Evolutionary conservation across 35 echinoderm and acorn worm genomes (phyloP), one percentile per base, ranked within the genome.

Genomic region (Apostichopus parvimensis): DNA sequence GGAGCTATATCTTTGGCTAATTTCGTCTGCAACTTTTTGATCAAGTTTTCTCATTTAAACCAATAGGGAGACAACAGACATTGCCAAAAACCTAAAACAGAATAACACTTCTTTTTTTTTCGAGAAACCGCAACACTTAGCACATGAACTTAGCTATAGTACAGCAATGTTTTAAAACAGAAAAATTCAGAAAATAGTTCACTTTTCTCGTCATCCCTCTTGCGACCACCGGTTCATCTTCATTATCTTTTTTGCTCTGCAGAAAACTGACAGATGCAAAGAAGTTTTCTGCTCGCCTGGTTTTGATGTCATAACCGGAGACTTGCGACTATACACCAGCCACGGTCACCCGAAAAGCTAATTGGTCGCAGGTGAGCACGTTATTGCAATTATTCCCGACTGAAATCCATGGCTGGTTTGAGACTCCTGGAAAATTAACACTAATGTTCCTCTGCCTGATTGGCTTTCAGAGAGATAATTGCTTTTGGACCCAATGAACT

Each of bases 401-500:
- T 84, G 57, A 84, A 59, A 84, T 84, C 57, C 57, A 84, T 23
- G 81, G 54, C 53, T 84, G 54, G 57, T 23, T 84, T 15, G 81
- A 84, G 54, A 21, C 12, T 84, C 55, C 9, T 58, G 54, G 81
- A 58, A 80, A 84, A 84, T 84, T 84, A 84, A 84, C 81, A 84
- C 54, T 84, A 84, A 84, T 84, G 54, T 58, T 84, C 54, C 57
- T 84, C 57, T 58, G 81, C 81, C 57, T 59, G 81, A 59, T 84
- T 84, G 81, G n/a, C 81, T 84, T 84, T 58, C 54, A 11, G 58
- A 60, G 53, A 58, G 81, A 84, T 84, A 84, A 84, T 84, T 84
- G 58, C 81, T 84, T 84, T 84, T 84, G 54, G 81, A 84, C 57
- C 25, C 54, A 59, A 8, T 84, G 81, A 58, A 84, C 55, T 59